Evolutionary conservation across 2,113 vertebrate species (phyloP).

Genomic region (Rhynchomys soricoides): DNA sequence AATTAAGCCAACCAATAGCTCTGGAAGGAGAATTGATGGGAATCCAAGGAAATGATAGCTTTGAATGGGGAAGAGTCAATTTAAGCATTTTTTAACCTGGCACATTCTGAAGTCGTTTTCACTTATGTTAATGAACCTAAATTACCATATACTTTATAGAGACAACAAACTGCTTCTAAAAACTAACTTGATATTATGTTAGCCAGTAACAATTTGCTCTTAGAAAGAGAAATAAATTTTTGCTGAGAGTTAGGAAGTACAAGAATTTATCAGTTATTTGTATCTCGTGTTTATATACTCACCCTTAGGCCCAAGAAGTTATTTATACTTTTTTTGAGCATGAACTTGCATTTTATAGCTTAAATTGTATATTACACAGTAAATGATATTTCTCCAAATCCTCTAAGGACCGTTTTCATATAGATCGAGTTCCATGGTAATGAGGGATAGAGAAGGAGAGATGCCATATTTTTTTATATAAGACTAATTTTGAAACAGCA

Average conservation of each 20-base stretch:
- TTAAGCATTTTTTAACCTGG: slow-evolving; percentile 27
- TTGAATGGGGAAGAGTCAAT: slow-evolving; percentile 12
- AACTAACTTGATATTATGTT: slow-evolving; percentile 1
- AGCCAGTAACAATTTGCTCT: slow-evolving; percentile 23
- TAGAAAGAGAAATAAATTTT: slow-evolving; percentile 29
- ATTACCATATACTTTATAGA: slow-evolving; percentile 24
- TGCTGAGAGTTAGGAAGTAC: background rate
- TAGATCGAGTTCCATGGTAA: background rate
- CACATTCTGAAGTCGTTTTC: background rate
- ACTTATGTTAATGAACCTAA: slow-evolving; percentile 27
- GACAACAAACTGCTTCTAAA: slow-evolving; percentile 13
- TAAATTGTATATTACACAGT: background rate
- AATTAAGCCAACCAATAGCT: background rate
- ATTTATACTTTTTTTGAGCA: background rate
- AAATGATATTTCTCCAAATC: background rate
- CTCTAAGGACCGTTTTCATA: background rate
- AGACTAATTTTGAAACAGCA: slow-evolving; percentile 40
- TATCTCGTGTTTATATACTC: background rate
- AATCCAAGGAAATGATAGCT: background rate
- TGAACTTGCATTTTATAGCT: background rate
- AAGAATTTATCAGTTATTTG: slow-evolving; percentile 28
- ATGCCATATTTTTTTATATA: background rate
- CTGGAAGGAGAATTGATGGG: background rate
- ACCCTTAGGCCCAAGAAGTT: background rate
- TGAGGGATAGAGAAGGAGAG: background rate